Base-by-base conservation (phyloP, 2,888 invertebrate genomes). In the Ochropleura plecta region DNA sequence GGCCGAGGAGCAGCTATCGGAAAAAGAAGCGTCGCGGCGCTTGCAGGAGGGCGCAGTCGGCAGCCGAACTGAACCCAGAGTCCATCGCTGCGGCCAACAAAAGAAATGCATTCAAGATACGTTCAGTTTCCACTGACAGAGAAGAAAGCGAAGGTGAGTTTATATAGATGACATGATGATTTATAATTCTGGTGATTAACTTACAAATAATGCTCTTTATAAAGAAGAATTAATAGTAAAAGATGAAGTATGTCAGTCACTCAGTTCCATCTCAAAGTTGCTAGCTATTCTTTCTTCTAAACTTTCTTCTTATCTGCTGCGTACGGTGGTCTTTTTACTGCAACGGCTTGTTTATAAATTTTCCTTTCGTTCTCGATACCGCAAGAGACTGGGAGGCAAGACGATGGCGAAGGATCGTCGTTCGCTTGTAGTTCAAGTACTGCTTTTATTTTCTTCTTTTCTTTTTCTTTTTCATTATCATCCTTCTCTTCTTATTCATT, bases 41-140 rank as follows among this genome's bases (percentile, higher is more conserved):
- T n/a, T 97, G 97, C 78, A 95, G 97, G 77, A 94, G 98, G 76
- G 97, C 98, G 44, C 97, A 97, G 91, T 98, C 98, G 16, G 98
- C 97, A 0, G 97, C 97, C 5, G 98, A 98, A 90, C 96, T 98
- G 85, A 97, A 97, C 85, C 97, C 97, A 18, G 96, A 97, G 65
- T 96, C 97, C 0, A 94, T 98, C 49, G 97, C 97, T 6, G 97
- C 97, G 1, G 97, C 98, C 3, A 97, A 97, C 86, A 97, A 97
- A 89, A 95, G 98, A 80, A 97, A 97, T 83, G 97, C 97, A 0
- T 97, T 97, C 82, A 96, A 96, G 63, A 96, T 97, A 77, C 96
- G 97, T 44, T 97, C 97, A 74, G 97, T 97, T 18, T 97, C 97
- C 70, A 97, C 97, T 40, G 98, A 97, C 82, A 91, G 93, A 59